Percentiles rank a stretch among this genome's conserved stretches.
Evolutionary conservation across 2,113 vertebrate species (phyloP).

Genomic region (Pimephales promelas): DNA sequence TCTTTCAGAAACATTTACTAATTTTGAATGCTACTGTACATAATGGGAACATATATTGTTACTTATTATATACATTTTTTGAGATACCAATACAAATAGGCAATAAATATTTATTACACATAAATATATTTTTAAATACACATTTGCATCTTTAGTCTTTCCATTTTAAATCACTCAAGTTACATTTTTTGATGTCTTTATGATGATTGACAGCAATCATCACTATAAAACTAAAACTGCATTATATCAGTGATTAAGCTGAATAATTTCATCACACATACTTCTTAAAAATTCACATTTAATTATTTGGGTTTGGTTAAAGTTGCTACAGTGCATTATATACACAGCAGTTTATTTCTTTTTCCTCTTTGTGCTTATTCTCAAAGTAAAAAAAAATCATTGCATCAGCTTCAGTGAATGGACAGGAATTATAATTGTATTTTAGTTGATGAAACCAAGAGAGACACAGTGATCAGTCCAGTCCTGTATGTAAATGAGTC

Average conservation of each 20-base stretch:
- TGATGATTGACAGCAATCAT: not conserved
- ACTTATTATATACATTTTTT: no score
- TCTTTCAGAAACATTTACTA: not conserved
- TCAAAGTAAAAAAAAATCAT: not conserved
- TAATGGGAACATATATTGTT: no score
- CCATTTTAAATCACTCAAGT: not conserved
- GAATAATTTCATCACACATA: not conserved
- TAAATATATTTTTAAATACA: no score
- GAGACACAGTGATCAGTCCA: not conserved
- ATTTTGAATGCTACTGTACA: no score
- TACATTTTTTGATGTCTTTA: not conserved
- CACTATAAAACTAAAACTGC: not conserved
- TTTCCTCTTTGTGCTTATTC: not conserved
- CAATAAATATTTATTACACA: no score
- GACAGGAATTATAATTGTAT: not conserved
- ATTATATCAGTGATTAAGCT: not conserved
- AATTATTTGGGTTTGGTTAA: not conserved
- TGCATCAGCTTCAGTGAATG: not conserved
- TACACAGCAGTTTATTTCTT: not conserved
- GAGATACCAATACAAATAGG: no score
- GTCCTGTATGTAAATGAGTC: slow-evolving; percentile 45
- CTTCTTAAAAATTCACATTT: not conserved
- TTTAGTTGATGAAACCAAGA: not conserved
- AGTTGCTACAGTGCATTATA: not conserved
- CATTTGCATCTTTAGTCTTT: not conserved